These are phyloP conservation scores for Eretmodus cyanostictus DNA, from an alignment of 2,113 vertebrate genomes.

Conservation along the genomic window DNA sequence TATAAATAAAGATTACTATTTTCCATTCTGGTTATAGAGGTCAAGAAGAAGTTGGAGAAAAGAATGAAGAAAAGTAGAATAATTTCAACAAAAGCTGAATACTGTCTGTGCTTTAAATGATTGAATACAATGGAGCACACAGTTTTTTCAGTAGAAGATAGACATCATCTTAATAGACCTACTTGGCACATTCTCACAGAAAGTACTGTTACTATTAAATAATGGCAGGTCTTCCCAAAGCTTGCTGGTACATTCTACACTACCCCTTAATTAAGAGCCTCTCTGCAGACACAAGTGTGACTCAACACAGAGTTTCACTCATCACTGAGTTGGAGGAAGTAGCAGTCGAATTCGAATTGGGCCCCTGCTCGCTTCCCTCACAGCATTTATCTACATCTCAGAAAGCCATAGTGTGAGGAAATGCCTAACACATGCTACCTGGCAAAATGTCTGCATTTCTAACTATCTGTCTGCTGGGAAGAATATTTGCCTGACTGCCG, in stretches of 20 bases:
- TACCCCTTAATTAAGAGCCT: not conserved
- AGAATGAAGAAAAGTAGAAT: not conserved
- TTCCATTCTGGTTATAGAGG: not conserved
- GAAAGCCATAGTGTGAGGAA: not conserved
- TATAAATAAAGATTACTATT: not conserved
- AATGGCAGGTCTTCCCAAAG: not conserved
- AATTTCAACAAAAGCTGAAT: not conserved
- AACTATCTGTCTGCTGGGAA: slow-evolving; percentile 26
- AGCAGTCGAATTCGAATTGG: not conserved
- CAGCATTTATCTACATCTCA: slow-evolving; percentile 11
- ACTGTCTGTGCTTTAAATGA: not conserved
- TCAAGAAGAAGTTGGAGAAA: not conserved
- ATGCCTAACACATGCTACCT: not conserved
- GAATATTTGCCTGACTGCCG: slow-evolving; percentile 30
- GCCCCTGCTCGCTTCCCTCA: not conserved
- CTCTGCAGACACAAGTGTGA: not conserved
- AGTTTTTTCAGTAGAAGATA: not conserved
- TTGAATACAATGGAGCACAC: not conserved
- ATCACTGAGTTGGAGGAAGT: not conserved
- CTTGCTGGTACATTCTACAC: not conserved
- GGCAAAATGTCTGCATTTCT: slow-evolving; percentile 36
- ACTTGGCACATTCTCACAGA: not conserved
- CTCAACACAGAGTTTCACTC: not conserved
- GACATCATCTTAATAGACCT: not conserved
- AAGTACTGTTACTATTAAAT: not conserved